Conservation (phyloP, 2,888 invertebrate genomes). For the Synanthedon myopaeformis region DNA sequence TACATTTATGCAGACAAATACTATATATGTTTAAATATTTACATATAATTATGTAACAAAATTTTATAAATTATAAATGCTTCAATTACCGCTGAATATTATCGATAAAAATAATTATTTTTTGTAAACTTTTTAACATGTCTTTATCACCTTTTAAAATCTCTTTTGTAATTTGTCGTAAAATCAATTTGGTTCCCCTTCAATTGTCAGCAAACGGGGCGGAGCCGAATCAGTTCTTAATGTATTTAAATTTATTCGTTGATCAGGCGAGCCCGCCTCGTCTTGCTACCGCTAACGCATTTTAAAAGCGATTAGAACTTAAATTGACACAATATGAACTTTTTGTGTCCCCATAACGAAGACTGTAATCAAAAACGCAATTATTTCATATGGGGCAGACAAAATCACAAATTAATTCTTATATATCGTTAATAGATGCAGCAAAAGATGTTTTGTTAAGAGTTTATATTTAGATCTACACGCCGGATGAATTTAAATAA, state of each 20-base stretch:
- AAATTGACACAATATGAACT: conserved; percentile 70
- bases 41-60: too few species aligned
- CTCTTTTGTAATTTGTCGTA: conserved; percentile 9
- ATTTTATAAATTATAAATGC: too few species aligned
- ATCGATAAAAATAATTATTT: too few species aligned
- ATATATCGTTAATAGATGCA: too few species aligned
- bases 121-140: neutral
- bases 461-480: too few species aligned
- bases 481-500: too few species aligned
- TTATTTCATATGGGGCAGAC: conserved; percentile 51
- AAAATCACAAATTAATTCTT: too few species aligned
- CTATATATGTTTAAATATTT: too few species aligned
- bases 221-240: conserved; percentile 54
- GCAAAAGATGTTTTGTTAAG: too few species aligned
- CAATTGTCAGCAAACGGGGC: conserved; percentile 42
- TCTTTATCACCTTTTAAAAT: conserved; percentile 1
- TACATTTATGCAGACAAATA: too few species aligned
- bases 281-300: conserved; percentile 43
- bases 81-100: too few species aligned
- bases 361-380: conserved; percentile 51
- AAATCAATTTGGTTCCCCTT: conserved; percentile 63
- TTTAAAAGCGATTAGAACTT: conserved; percentile 70
- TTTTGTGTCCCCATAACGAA: conserved; percentile 54
- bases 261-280: conserved; percentile 47
- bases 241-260: conserved; percentile 69